Evolutionary conservation across 2,113 vertebrate genomes (phyloP), one percentile per base, ranked within the genome.

Genomic region (Galbula dea): DNA sequence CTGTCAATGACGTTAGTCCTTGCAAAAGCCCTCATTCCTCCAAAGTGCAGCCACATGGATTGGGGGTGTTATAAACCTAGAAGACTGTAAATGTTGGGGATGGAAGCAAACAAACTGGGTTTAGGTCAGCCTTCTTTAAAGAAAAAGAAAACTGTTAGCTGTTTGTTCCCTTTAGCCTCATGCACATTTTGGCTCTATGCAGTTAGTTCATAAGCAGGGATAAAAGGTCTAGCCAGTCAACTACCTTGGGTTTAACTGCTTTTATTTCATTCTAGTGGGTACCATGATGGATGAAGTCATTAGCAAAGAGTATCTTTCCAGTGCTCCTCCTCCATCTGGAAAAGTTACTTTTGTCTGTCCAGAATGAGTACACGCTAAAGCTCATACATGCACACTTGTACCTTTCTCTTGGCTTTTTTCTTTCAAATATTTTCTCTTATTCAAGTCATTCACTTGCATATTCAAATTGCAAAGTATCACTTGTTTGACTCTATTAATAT

Each of bases 1-100:
- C 86, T 95, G 93, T 79, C 95, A 97, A 83, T 88, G 94, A 96
- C 34, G 54, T 77, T 76, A 94, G 95, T 91, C 83, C 77, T 93
- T 86, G 78, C 83, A 95, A 95, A 94, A 96, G 41, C 29, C 57
- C 59, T 83, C 45, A 29, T 92, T 92, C 94, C 95, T 93, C 78
- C 83, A 83, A 0, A 30, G 54, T 83, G 75, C 89, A 87, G 88
- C 86, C 91, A 90, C 29, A 37, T 80, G 61, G 73, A 88, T 26
- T 7, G 1, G 71, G n/a, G 36, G 45, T 89, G 29, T 65, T 51
- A 59, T 45, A 94, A 81, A 75, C 77, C 34, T 67, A 32, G 65
- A 82, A 66, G 52, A 61, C 23, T 82, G 48, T 37, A 91, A 80
- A 86, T 32, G 58, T 79, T 79, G 79, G 41, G 26, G 45, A 72